These are phyloP conservation scores for Amphiprion clarkii DNA, from an alignment of 2,797 vertebrate species.

Conservation along the genomic window DNA sequence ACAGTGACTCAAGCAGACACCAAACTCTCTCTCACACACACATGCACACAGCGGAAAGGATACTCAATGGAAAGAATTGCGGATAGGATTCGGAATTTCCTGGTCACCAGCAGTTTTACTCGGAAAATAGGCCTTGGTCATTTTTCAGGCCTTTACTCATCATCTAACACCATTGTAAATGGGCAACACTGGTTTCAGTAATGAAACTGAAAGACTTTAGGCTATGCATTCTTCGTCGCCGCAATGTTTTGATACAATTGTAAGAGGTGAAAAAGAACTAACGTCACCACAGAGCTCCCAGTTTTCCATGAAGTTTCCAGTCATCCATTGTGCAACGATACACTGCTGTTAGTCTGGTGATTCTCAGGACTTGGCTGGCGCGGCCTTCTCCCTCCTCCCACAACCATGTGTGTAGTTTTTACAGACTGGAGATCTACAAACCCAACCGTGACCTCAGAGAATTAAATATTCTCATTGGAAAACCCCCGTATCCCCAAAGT, in stretches of 20 bases:
- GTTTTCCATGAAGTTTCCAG: conserved; percentile 55
- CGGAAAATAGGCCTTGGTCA: conserved; percentile 22
- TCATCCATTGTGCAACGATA: conserved; percentile 47
- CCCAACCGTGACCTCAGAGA: conserved; percentile 75
- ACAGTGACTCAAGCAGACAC: conserved; percentile 51
- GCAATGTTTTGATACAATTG: conserved; percentile 3
- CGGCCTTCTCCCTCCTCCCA: conserved; percentile 56
- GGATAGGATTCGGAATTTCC: conserved; percentile 64
- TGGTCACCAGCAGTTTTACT: conserved; percentile 43
- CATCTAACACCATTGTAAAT: background rate
- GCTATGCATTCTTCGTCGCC: background rate
- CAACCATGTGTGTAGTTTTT: conserved; percentile 59
- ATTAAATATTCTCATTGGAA: conserved; percentile 71
- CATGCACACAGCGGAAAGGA: conserved; percentile 46
- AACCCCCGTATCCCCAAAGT: conserved; percentile 64
- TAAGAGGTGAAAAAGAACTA: conserved; percentile 12
- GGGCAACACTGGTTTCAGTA: background rate
- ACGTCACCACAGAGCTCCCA: conserved; percentile 37
- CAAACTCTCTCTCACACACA: conserved; percentile 44
- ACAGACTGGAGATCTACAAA: conserved; percentile 66
- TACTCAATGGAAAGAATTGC: conserved; percentile 65
- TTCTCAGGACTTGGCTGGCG: conserved; percentile 44
- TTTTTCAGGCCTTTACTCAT: conserved; percentile 14
- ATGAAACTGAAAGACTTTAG: conserved; percentile 23
- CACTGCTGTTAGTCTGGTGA: conserved; percentile 43